Percentiles rank a stretch among this genome's conserved stretches.
Evolutionary conservation across 2,888 invertebrate species (phyloP).

Genomic region (Latrodectus hesperus): DNA sequence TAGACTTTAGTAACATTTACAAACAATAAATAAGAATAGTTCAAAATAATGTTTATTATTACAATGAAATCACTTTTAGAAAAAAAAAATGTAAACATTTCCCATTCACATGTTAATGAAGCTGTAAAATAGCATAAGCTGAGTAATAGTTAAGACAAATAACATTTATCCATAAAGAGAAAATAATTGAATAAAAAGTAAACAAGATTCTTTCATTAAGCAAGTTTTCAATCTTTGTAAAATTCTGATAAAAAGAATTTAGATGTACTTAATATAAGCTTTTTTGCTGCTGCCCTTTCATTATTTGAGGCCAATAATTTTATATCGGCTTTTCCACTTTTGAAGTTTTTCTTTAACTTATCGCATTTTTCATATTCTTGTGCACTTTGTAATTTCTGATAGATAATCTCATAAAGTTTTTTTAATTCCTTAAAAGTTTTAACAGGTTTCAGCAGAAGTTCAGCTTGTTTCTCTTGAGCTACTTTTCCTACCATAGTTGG

Average conservation of each 20-base stretch:
- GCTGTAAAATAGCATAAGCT: background rate
- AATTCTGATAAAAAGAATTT: slow-evolving; percentile 29
- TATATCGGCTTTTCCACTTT: slow-evolving; percentile 25
- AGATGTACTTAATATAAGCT: slow-evolving; percentile 31
- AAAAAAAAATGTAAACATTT: too few species aligned
- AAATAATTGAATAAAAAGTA: background rate
- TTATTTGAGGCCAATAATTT: slow-evolving; percentile 1
- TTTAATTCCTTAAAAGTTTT: slow-evolving; percentile 4
- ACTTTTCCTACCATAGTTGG: too few species aligned
- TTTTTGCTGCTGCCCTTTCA: slow-evolving; percentile 12
- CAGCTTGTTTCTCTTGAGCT: background rate
- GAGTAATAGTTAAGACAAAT: background rate
- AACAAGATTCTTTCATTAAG: background rate
- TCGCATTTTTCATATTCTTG: slow-evolving; percentile 11
- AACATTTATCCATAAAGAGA: background rate
- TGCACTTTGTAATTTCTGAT: background rate
- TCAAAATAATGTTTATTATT: too few species aligned
- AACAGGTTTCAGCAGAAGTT: background rate
- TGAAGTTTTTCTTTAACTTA: slow-evolving; percentile 25
- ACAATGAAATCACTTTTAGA: too few species aligned
- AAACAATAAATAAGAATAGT: too few species aligned
- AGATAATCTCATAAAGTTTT: slow-evolving; percentile 18
- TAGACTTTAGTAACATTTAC: too few species aligned
- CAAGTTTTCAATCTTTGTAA: background rate
- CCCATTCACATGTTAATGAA: background rate